Evolutionary conservation across 1,140 invertebrate species (phyloP).

Genomic region (Elysia chlorotica): DNA sequence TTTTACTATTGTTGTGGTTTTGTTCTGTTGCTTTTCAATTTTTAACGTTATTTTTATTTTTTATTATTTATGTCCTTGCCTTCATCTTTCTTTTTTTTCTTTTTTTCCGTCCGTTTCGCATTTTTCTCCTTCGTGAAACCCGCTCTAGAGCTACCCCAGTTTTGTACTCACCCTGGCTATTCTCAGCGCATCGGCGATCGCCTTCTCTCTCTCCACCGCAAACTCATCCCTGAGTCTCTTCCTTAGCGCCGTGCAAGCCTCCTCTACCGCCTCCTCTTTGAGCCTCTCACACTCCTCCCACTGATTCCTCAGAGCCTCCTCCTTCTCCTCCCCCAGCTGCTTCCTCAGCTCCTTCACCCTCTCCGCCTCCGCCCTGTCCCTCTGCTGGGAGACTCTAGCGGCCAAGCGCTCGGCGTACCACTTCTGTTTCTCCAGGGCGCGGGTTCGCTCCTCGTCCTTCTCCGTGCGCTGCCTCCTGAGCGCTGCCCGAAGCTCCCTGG

Average conservation of each 20-base stretch:
- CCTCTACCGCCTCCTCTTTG: constrained; percentile 42
- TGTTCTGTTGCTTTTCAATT: too few relatives aligned
- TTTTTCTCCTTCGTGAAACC: too few relatives aligned
- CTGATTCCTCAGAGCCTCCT: constrained; percentile 48
- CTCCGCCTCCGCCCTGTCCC: constrained; percentile 55
- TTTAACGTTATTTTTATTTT: too few relatives aligned
- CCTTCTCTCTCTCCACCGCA: constrained; percentile 43
- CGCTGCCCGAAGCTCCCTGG: constrained; percentile 43
- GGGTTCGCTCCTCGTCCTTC: constrained; percentile 37
- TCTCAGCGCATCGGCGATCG: constrained; percentile 44
- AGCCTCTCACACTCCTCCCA: constrained; percentile 46
- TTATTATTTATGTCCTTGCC: too few relatives aligned
- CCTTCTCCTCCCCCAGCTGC: constrained; percentile 51
- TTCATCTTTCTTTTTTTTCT: too few relatives aligned
- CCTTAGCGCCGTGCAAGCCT: constrained; percentile 40
- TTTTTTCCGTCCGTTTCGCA: too few relatives aligned
- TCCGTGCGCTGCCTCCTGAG: constrained; percentile 33
- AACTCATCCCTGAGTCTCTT: constrained; percentile 44
- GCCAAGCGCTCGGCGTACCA: constrained; percentile 55
- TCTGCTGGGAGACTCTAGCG: constrained; percentile 44
- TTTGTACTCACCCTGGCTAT: constrained; percentile 48
- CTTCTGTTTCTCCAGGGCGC: constrained; percentile 39
- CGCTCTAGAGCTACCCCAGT: too few relatives aligned
- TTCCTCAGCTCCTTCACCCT: constrained; percentile 49
- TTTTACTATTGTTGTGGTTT: too few relatives aligned